Percentiles rank a stretch among this genome's conserved stretches.
Evolutionary conservation across 2,888 invertebrate genomes (phyloP).

Genomic region (Pristionchus fissidentatus): DNA sequence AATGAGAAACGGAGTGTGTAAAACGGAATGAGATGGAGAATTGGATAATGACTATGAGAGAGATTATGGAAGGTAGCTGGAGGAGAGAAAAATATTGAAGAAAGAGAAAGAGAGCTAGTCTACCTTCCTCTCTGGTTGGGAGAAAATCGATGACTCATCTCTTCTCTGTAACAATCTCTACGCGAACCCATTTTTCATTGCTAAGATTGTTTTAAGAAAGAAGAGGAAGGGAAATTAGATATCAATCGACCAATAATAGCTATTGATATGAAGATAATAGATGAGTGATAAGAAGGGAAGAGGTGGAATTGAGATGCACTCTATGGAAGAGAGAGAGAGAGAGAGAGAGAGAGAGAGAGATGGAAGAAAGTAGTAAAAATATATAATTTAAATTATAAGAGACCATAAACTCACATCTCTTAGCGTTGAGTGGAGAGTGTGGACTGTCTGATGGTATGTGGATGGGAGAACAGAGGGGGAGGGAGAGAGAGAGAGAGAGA

Average conservation of each 20-base stretch:
- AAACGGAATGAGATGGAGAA: background rate
- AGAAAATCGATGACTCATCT: conserved; percentile 4
- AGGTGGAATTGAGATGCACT: background rate
- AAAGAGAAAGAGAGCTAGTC: background rate
- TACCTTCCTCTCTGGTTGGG: background rate
- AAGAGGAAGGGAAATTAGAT: background rate
- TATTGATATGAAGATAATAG: background rate
- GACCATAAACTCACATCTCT: background rate
- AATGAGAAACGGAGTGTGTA: background rate
- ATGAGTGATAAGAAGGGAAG: background rate
- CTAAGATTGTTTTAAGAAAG: background rate
- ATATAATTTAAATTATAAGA: background rate
- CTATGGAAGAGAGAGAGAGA: background rate
- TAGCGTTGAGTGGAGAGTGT: background rate
- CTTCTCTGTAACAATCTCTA: background rate
- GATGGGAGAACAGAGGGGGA: conserved; percentile 7
- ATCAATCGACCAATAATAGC: no score
- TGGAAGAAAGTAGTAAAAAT: background rate
- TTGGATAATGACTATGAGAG: background rate
- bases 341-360: background rate
- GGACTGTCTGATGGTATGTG: background rate
- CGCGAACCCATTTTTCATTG: background rate
- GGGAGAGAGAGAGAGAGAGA: background rate
- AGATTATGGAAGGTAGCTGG: background rate
- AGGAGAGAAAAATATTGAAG: background rate